Evolutionary conservation across 2,888 invertebrate genomes (phyloP), one percentile per base, ranked within the genome.

Genomic region (Actias luna): DNA sequence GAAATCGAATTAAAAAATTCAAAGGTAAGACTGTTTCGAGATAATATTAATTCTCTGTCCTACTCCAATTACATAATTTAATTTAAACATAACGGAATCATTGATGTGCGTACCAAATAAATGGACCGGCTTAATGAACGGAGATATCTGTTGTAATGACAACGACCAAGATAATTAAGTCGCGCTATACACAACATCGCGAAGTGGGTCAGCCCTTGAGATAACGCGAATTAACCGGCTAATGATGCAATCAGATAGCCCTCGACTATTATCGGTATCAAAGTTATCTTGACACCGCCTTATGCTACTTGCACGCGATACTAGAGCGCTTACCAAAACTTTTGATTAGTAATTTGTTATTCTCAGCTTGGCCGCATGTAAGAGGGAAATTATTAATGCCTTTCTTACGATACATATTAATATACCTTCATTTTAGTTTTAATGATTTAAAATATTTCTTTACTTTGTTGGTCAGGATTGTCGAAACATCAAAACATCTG

Each of bases 151-250:
- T 22, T 25, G 18, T 46, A 46, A 46, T 14, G 29, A 55, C 55
- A 55, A 55, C n/a, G n/a, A n/a, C 29, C 55, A 55, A 55, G n/a
- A 55, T 16, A 29, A 29, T 55, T 55, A 55, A 29, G n/a, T 55
- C 55, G 29, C 55, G 16, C 29, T 55, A 50, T 50, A 50, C 46
- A 55, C 29, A 55, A 55, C 27, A 55, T 16, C 55, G 29, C 55
- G 55, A 29, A 29, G 55, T 55, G 55, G 55, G 55, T 55, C 55
- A 55, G 29, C 29, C 29, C 29, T 55, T 27, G 29, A 55, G 55
- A 55, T 55, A 55, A 55, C 55, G 55, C 55, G 55, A 55, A 55
- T 55, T 55, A 55, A 55, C 55, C 8, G 55, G 29, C 29, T 55
- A 55, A 55, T 55, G 55, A 55, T 29, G 55, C 29, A 29, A 55